These are phyloP conservation scores for Sarcophaga variegata DNA, from an alignment of 2,888 invertebrate genomes.

Conservation along the genomic window DNA sequence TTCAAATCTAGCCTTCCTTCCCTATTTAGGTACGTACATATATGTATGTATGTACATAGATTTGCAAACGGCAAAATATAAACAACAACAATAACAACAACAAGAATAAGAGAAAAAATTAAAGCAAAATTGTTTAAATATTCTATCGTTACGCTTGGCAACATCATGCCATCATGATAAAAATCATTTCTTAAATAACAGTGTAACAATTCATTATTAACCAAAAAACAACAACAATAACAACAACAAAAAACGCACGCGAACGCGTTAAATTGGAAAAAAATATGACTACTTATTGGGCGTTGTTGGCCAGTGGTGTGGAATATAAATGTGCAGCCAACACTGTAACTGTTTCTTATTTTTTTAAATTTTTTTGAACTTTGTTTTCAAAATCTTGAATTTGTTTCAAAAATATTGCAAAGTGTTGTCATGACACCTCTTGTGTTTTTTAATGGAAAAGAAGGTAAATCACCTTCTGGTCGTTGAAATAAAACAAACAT, in stretches of 20 bases:
- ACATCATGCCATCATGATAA: constrained; percentile 77
- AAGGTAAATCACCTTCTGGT: constrained; percentile 74
- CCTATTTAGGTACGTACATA: background rate
- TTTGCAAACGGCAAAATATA: constrained; percentile 16
- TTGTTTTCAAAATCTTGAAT: too few species aligned
- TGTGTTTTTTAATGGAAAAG: constrained; percentile 46
- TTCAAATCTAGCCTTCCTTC: constrained; percentile 37
- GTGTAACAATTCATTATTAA: constrained; percentile 31
- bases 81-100: too few species aligned
- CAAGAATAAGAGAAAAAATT: background rate
- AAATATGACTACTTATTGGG: background rate
- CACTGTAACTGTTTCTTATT: too few species aligned
- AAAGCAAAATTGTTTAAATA: constrained; percentile 42
- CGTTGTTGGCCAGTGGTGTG: background rate
- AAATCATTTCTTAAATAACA: constrained; percentile 60
- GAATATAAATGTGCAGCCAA: too few species aligned
- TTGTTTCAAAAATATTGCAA: too few species aligned
- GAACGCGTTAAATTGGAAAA: constrained; percentile 48
- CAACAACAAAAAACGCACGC: constrained; percentile 42
- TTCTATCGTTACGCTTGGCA: constrained; percentile 76
- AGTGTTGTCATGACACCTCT: too few species aligned
- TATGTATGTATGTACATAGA: background rate
- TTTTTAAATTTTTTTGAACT: too few species aligned
- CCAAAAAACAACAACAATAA: background rate
- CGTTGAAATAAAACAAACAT: too few species aligned